These are phyloP conservation scores for Tethya wilhelma DNA, from an alignment of 37 sponge, comb jelly and placozoan species.

Conservation along the genomic window DNA sequence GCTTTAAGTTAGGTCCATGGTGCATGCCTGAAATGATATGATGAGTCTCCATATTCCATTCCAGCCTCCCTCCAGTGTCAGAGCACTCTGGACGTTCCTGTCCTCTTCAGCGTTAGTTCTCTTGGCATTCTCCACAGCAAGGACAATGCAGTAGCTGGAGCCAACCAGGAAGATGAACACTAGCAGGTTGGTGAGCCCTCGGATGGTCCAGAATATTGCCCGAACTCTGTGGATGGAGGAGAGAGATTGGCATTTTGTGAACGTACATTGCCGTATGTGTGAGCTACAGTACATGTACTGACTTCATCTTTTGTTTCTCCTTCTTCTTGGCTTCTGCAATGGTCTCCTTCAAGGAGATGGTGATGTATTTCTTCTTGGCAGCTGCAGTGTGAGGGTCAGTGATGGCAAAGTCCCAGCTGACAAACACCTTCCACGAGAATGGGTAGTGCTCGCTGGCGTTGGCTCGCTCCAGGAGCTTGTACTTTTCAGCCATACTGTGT, in stretches of 20 bases:
- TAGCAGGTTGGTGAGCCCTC: constrained; percentile 38
- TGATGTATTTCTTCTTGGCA: constrained; percentile 24
- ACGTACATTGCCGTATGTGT: background rate
- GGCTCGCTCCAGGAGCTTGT: constrained; percentile 52
- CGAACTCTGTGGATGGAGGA: no score
- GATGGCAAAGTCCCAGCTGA: constrained; percentile 78
- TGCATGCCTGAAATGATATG: constrained; percentile 57
- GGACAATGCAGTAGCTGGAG: constrained; percentile 64
- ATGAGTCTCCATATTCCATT: constrained; percentile 53
- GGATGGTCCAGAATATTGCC: no score
- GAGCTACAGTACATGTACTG: constrained; percentile 1
- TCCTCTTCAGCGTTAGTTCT: background rate
- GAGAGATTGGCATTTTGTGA: background rate
- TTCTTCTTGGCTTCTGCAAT: constrained; percentile 25
- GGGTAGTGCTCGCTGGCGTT: constrained; percentile 51
- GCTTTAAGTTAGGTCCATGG: background rate
- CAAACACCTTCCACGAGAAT: constrained; percentile 65
- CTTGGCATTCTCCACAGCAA: constrained; percentile 65
- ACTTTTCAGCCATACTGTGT: constrained; percentile 42
- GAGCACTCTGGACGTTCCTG: background rate
- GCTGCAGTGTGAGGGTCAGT: constrained; percentile 45
- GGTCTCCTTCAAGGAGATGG: constrained; percentile 53
- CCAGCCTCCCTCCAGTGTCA: background rate
- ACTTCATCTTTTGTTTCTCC: constrained; percentile 10
- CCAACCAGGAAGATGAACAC: constrained; percentile 38